Percentiles rank a stretch among this genome's conserved stretches.
phyloP scores from a whole-genome alignment of 2,888 invertebrate species.

The Macrosoma leucophasiata region DNA sequence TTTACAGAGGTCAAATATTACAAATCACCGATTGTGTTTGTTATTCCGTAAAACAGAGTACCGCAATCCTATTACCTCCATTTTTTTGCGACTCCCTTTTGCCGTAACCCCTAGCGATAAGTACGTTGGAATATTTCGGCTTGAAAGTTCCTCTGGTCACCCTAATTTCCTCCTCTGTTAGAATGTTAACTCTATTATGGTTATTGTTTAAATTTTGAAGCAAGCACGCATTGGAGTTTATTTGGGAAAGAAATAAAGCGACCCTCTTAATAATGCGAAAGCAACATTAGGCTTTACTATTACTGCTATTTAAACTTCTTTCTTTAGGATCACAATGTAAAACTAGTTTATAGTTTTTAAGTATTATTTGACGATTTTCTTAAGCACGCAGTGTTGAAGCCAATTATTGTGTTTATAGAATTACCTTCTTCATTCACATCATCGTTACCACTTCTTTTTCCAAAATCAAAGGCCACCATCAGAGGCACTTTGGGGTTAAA shows the following conservation, averaged over 20 bases:
- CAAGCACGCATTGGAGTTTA: too few species aligned
- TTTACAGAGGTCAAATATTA: slow-evolving; percentile 15
- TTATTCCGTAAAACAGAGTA: slow-evolving; percentile 15
- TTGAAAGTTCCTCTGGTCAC: slow-evolving; percentile 55
- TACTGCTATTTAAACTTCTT: slow-evolving; percentile 12
- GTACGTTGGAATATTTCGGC: slow-evolving; percentile 55
- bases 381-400: slow-evolving; percentile 12
- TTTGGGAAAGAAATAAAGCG: too few species aligned
- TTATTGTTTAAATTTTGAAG: slow-evolving; percentile 21
- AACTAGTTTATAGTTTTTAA: neutral
- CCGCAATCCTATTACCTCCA: slow-evolving; percentile 32
- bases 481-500: slow-evolving; percentile 52
- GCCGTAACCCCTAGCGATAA: slow-evolving; percentile 62
- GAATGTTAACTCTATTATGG: slow-evolving; percentile 36
- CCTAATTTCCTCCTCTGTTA: slow-evolving; percentile 62
- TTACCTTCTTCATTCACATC: slow-evolving; percentile 58
- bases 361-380: slow-evolving; percentile 8
- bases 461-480: slow-evolving; percentile 56
- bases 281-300: slow-evolving; percentile 12
- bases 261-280: neutral
- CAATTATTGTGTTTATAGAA: neutral
- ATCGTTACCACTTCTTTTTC: slow-evolving; percentile 55
- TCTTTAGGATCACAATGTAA: neutral
- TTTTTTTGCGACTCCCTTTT: slow-evolving; percentile 29
- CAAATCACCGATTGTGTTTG: slow-evolving; percentile 21